Base-by-base conservation (phyloP, 2,797 vertebrate genomes). In the Hybognathus amarus region DNA sequence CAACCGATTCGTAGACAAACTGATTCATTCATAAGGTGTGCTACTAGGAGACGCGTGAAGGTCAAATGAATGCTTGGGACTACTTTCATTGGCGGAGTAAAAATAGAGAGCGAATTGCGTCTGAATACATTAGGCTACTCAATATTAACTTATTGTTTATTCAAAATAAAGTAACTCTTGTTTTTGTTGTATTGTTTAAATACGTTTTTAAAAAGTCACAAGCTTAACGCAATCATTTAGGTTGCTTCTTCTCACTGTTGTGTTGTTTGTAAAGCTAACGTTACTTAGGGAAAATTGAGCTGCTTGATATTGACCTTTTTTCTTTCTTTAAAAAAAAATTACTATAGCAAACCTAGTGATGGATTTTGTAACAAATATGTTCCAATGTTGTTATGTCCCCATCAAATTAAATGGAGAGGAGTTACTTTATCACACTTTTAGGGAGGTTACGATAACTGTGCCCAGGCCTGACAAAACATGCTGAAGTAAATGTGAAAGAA, bases 381-480 rank as follows among this genome's bases (percentile, higher is more conserved):
- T 38, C 4, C 30, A 36, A 20, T 69, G 30, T 45, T 17, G n/a
- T 79, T 24, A 12, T 9, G 8, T 2, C 11, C 30, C 30, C 13
- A 56, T 79, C 1, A 74, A n/a, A 76, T 20, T 12, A 69, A 45
- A 30, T 30, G 4, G 27, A 63, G 27, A 15, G 3, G 8, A 54
- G 47, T 24, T 54, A 42, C 7, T 59, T 61, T 70, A 40, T 12
- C 47, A 71, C 5, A 13, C 20, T 56, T 50, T 76, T 11, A 18
- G 24, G 8, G 18, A 75, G 71, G 70, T 75, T 68, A 56, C 5
- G 24, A 59, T 75, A 83, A 42, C 36, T 67, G 69, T 68, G 38
- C 24, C 74, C 73, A 36, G 85, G 90, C 91, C 77, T 91, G 92
- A 83, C 64, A 81, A 77, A 86, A 91, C 90, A 87, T 8, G 85